Evolutionary conservation across 2,113 vertebrate species (phyloP).

Genomic region (Psophia crepitans): DNA sequence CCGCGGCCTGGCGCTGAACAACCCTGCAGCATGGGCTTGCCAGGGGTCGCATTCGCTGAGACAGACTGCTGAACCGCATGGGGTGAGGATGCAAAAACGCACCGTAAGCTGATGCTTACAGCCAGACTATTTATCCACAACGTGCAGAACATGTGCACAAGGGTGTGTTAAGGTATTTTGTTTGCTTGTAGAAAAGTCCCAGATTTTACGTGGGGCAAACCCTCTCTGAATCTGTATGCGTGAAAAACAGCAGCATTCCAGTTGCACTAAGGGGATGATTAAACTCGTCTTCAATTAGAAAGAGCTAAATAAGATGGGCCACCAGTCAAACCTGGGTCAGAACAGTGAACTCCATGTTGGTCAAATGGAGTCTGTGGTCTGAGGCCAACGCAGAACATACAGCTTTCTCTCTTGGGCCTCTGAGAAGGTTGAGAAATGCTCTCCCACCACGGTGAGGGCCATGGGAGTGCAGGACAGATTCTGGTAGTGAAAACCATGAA

Average conservation of each 20-base stretch:
- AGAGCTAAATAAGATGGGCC: not conserved
- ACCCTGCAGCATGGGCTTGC: not conserved
- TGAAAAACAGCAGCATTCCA: not conserved
- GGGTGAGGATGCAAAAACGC: not conserved
- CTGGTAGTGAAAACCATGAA: not conserved
- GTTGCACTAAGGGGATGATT: not conserved
- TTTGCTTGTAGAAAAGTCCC: not conserved
- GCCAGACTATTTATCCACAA: not conserved
- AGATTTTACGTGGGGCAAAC: not conserved
- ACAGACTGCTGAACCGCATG: not conserved
- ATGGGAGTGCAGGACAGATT: not conserved
- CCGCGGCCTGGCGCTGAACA: not conserved
- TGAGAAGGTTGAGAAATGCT: not conserved
- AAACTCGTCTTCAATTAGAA: not conserved
- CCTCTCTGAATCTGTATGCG: not conserved
- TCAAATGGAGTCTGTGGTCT: not conserved
- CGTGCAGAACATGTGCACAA: not conserved
- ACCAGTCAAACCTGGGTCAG: not conserved
- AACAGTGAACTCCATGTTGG: not conserved
- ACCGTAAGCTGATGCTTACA: not conserved
- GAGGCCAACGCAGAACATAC: not conserved
- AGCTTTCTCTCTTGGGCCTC: not conserved
- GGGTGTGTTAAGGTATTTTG: not conserved
- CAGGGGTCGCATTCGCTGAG: accelerated
- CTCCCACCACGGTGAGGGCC: not conserved